These are phyloP conservation scores for Ammospiza caudacuta DNA, from an alignment of 2,113 vertebrate genomes.

Conservation along the genomic window DNA sequence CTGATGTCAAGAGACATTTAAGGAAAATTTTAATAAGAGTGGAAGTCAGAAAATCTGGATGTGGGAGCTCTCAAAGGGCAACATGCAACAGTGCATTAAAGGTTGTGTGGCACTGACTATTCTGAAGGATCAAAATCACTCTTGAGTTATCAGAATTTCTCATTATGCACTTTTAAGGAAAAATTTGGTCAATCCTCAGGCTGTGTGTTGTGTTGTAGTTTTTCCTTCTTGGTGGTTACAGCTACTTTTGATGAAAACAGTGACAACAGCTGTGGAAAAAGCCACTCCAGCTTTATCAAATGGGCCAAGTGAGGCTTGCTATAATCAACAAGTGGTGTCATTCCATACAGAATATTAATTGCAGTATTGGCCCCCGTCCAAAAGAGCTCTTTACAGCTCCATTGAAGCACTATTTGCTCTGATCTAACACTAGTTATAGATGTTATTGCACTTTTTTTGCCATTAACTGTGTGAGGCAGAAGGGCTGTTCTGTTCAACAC, in stretches of 20 bases:
- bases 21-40: not conserved
- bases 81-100: rapidly evolving
- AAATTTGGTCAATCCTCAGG: rapidly evolving
- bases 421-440: not conserved
- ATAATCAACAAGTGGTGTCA: not conserved
- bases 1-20: not conserved
- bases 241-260: not conserved
- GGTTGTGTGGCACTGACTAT: rapidly evolving
- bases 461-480: not conserved
- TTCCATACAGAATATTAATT: conserved; percentile 8
- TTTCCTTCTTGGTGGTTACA: not conserved
- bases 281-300: not conserved
- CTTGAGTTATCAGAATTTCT: not conserved
- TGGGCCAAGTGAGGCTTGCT: not conserved
- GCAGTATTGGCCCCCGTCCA: not conserved
- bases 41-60: not conserved
- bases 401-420: not conserved
- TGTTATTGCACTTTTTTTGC: not conserved
- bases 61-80: not conserved
- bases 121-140: not conserved
- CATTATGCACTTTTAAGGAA: not conserved
- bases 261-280: not conserved
- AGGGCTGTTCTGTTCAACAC: not conserved
- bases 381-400: not conserved
- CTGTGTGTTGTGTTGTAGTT: rapidly evolving